A percentile compares a stretch with the other conserved stretches of the same genome.
Conservation (phyloP, 2,797 vertebrate species). For the Chloroceryle inda region DNA sequence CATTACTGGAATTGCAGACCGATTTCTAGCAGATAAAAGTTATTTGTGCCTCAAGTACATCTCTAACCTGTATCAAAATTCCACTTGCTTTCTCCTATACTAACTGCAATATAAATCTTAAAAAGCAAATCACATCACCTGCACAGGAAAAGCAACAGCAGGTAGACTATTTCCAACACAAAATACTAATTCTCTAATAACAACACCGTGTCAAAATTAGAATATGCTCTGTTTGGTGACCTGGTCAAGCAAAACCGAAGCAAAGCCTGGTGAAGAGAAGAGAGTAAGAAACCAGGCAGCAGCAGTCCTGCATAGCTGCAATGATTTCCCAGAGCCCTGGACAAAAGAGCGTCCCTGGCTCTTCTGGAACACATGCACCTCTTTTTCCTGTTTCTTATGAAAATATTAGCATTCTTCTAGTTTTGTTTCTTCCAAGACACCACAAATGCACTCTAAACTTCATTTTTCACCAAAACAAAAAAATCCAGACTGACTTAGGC, state of each 20-base stretch:
- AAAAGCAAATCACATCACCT: background rate
- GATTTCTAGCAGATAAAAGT: background rate
- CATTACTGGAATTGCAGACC: background rate
- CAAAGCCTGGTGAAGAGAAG: background rate
- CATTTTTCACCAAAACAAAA: background rate
- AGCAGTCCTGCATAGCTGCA: background rate
- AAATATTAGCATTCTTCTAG: background rate
- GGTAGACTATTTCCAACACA: background rate
- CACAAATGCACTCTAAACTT: background rate
- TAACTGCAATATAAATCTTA: background rate
- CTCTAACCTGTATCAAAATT: background rate
- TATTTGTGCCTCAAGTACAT: background rate
- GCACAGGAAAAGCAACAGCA: background rate
- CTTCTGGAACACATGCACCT: background rate
- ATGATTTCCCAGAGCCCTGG: background rate
- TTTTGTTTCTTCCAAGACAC: background rate
- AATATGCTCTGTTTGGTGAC: background rate
- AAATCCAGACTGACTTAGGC: too few species aligned
- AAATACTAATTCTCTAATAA: background rate
- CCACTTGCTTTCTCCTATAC: background rate
- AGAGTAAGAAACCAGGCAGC: background rate
- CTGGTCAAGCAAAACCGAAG: background rate
- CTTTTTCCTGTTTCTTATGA: background rate
- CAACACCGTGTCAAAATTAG: background rate
- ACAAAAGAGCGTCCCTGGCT: background rate